Percentiles rank a stretch among this genome's conserved stretches.
Evolutionary conservation across 37 sponge, comb jelly and placozoan genomes (phyloP).

Genomic region (Dysidea cf. avara): DNA sequence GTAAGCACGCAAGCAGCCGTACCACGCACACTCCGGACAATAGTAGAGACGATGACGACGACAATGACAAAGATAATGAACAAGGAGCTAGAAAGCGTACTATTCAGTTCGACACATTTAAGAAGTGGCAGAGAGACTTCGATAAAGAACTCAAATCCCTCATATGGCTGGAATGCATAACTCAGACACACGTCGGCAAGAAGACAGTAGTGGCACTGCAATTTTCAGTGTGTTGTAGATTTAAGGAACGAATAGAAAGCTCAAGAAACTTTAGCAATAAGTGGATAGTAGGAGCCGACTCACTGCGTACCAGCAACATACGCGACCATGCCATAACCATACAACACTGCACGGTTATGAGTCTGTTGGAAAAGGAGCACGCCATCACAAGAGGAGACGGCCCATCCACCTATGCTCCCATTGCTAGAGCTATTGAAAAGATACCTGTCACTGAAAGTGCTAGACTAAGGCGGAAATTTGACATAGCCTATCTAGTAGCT

Average conservation of each 20-base stretch:
- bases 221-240: constrained; percentile 47
- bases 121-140: constrained; percentile 4
- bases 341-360: constrained; percentile 60
- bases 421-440: constrained; percentile 34
- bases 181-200: constrained; percentile 9
- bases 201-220: constrained; percentile 30
- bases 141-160: constrained; percentile 42
- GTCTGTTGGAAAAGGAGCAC: constrained; percentile 30
- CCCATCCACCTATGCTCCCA: constrained; percentile 38
- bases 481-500: constrained; percentile 66
- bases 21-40: no score
- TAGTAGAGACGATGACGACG: no score
- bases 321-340: constrained; percentile 51
- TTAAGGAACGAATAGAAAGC: constrained; percentile 22
- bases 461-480: constrained; percentile 41
- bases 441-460: constrained; percentile 42
- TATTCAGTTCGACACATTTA: not conserved
- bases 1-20: not conserved
- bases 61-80: no score
- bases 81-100: not conserved
- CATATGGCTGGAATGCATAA: constrained; percentile 53
- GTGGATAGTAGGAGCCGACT: constrained; percentile 59
- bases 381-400: constrained; percentile 18
- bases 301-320: constrained; percentile 65
- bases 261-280: constrained; percentile 42